Base-by-base conservation (phyloP, 2,888 invertebrate genomes). In the Cloeon dipterum region DNA sequence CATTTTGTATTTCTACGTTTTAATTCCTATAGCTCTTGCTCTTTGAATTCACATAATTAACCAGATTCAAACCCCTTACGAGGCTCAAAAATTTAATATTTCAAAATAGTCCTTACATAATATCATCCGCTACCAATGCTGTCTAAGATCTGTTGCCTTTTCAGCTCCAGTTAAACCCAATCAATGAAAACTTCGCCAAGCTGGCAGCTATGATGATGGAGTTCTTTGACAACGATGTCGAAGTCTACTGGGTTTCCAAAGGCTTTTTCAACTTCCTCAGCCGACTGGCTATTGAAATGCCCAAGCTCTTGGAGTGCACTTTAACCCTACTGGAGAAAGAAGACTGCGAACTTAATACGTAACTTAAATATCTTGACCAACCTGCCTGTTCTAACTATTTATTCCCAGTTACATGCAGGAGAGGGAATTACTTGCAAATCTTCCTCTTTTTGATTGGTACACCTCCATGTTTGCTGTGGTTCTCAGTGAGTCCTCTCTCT, bases 241-340 rank as follows among this genome's bases (percentile, higher is more conserved):
- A 85, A 46, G 69, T 74, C 1, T 88, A 81, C 58, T 88, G 85
- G 82, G 59, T 86, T 34, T 66, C 77, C 1, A 76, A 75, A 50
- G 72, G 70, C 16, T 73, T 88, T 46, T 74, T 74, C 40, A 68
- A 70, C 40, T 66, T 72, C 35, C 70, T 78, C 3, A 61, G 65
- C 29, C 68, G 65, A 45, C 71, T 75, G 52, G 65, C 69, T 45
- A 62, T 63, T 33, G 76, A 78, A 43, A 56, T 73, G 17, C 59
- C 61, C 1, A 70, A 70, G 43, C 53, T 82, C 4, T 67, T 71
- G 43, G 75, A 79, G 40, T 63, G 68, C 3, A 70, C 75, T 11
- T 66, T 62, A 35, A 62, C 56, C 21, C 60, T 78, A 51, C 54
- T 89, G 10, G 76, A 76, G 50, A 76, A 75, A 45, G 85, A 88